Evolutionary conservation across 2,797 vertebrate genomes (phyloP).

Genomic region (Echeneis naucrates): DNA sequence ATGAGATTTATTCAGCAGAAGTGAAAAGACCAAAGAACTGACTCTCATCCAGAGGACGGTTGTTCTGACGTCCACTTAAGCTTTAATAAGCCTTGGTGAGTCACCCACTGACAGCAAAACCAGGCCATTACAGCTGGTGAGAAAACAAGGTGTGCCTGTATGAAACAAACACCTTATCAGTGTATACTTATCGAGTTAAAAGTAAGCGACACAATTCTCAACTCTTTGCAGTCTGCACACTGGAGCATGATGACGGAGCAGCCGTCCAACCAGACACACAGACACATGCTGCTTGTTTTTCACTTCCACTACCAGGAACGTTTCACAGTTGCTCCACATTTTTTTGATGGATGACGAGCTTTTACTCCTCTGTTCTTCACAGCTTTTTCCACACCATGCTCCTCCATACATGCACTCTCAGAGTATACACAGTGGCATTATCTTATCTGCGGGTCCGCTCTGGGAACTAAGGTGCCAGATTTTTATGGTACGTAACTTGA

Average conservation of each 20-base stretch:
- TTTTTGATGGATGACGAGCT: conserved; percentile 21
- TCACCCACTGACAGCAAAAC: conserved; percentile 25
- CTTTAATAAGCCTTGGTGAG: conserved; percentile 32
- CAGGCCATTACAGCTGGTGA: neutral
- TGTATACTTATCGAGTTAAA: conserved; percentile 33
- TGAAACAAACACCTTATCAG: conserved; percentile 10
- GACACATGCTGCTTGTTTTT: conserved; percentile 5
- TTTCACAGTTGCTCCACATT: neutral
- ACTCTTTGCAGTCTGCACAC: conserved; percentile 20
- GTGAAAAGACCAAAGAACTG: conserved; percentile 30
- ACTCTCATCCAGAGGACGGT: conserved; percentile 32
- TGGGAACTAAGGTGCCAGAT: neutral
- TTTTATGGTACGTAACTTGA: conserved; percentile 29
- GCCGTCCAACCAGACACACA: conserved; percentile 39
- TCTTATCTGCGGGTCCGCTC: conserved; percentile 41
- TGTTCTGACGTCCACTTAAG: conserved; percentile 45
- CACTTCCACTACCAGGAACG: neutral
- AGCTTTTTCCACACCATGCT: neutral
- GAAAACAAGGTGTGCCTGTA: conserved; percentile 8
- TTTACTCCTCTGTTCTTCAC: neutral
- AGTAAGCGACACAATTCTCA: conserved; percentile 19
- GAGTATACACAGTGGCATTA: neutral
- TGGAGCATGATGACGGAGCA: conserved; percentile 12
- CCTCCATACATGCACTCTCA: conserved; percentile 1
- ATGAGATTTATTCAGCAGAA: conserved; percentile 22